These are phyloP conservation scores for Ochlodes sylvanus DNA, from an alignment of 2,888 invertebrate genomes.

Conservation along the genomic window DNA sequence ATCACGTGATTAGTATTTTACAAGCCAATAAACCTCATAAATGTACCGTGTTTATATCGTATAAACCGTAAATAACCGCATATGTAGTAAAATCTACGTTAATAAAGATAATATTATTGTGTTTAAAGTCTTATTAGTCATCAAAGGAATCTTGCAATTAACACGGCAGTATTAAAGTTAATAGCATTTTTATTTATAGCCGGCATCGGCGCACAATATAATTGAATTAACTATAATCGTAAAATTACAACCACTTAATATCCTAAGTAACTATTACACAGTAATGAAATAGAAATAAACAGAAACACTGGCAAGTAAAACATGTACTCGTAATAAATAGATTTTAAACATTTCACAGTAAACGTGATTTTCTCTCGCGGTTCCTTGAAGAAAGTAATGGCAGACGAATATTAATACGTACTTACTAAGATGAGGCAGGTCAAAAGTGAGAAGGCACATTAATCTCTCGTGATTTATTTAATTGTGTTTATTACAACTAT, in stretches of 20 bases:
- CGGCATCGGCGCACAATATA: neutral
- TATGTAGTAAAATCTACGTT: too few species aligned
- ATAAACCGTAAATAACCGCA: too few species aligned
- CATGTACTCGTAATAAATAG: conserved; percentile 22
- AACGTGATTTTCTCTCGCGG: conserved; percentile 20
- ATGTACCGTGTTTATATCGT: too few species aligned
- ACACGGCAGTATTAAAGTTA: too few species aligned
- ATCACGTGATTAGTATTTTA: too few species aligned
- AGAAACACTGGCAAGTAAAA: conserved; percentile 8
- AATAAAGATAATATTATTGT: too few species aligned
- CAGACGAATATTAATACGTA: conserved; percentile 41
- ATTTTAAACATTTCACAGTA: conserved; percentile 29
- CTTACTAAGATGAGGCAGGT: conserved; percentile 45
- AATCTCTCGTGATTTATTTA: conserved; percentile 49
- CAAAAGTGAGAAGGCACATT: conserved; percentile 48
- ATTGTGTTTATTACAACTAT: conserved; percentile 47
- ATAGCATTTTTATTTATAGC: too few species aligned
- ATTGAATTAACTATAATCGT: neutral
- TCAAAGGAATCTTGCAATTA: too few species aligned
- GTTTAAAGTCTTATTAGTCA: too few species aligned
- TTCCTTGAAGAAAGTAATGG: conserved; percentile 45
- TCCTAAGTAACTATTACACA: conserved; percentile 6
- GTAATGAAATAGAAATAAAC: conserved; percentile 27
- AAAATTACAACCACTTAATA: conserved; percentile 12
- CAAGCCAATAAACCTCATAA: too few species aligned